Evolutionary conservation across 2,888 invertebrate genomes (phyloP), one percentile per base, ranked within the genome.

Genomic region (Eupithecia dodoneata): DNA sequence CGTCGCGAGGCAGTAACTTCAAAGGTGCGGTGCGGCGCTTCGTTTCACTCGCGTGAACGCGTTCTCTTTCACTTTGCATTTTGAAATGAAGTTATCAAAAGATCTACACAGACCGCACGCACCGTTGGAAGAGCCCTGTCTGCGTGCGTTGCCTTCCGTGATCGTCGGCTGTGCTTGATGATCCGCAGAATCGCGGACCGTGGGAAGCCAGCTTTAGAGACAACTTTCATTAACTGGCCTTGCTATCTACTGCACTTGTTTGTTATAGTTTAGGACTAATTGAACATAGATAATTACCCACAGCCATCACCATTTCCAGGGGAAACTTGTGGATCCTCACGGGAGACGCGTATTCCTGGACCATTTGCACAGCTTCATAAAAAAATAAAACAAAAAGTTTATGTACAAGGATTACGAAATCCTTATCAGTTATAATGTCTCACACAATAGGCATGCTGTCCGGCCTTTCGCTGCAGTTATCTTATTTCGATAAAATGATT

Each of bases 251-350:
- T 79, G 76, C 45, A 69, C 72, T 76, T 78, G 18, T 47, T 47
- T 47, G 15, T n/a, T 30, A 55, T 6, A n/a, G n/a, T 9, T 59
- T 59, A 10, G 10, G n/a, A 59, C 10, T 6, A 3, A 55, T 10
- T 59, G 9, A 63, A 63, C 63, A 63, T 63, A 12, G 12, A 63
- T 12, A 30, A 30, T 30, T 63, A 97, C 98, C 96, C 94, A 99
- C 99, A 95, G 97, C 97, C 99, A 99, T 99, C 85, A 99, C 98
- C 92, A 99, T 96, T 94, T 99, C 99, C 93, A 99, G 99, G 73
- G 99, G 97, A 92, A 98, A 97, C 94, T 99, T 99, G 95, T 99
- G 99, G 84, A 99, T 98, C 96, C 99, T 96, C 74, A 99, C 97
- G 85, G 99, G 99, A 82, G 98, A 98, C 91, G 98, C 98, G 95